A percentile compares a stretch with the other conserved stretches of the same genome.
Evolutionary conservation across 2,113 vertebrate genomes (phyloP).

Genomic region (Porphyrio hochstetteri): DNA sequence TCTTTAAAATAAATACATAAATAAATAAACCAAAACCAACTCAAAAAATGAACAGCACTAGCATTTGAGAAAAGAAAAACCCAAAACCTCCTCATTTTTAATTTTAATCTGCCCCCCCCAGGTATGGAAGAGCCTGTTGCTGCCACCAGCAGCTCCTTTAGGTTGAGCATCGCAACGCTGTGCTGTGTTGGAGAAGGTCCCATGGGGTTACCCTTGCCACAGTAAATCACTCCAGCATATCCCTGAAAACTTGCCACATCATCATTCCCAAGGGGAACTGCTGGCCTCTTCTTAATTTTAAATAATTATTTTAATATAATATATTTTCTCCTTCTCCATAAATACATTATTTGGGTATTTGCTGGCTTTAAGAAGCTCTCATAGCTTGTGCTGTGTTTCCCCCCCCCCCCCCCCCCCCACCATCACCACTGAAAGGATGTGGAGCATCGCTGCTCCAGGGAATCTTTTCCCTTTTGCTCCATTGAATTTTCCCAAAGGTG

Average conservation of each 20-base stretch:
- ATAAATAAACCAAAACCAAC: neutral
- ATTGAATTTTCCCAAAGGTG: neutral
- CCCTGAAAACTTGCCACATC: neutral
- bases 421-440: rapidly evolving
- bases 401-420: rapidly evolving
- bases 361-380: neutral
- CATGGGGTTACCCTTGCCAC: rapidly evolving
- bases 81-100: neutral
- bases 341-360: neutral
- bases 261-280: rapidly evolving
- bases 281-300: neutral
- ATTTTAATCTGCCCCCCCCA: neutral
- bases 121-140: neutral
- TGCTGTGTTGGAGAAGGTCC: neutral
- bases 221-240: neutral
- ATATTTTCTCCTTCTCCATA: neutral
- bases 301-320: neutral
- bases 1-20: no score
- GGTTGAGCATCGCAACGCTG: neutral
- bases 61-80: neutral
- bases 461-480: neutral
- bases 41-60: neutral
- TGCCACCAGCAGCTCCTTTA: neutral
- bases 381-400: neutral
- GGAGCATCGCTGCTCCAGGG: neutral